Conservation (phyloP, 2,113 vertebrate genomes). For the Apeltes quadracus region DNA sequence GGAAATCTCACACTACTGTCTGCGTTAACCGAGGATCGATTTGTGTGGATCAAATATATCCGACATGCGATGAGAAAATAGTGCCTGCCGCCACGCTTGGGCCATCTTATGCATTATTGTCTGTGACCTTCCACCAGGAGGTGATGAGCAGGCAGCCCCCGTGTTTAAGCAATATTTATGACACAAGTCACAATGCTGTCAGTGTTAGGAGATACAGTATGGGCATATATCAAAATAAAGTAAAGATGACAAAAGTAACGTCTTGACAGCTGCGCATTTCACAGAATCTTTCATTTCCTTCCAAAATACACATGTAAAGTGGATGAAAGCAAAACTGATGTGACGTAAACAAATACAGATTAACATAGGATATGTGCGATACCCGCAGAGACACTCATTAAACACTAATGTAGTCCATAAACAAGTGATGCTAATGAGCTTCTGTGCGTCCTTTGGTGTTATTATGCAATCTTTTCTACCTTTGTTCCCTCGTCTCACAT, state of each 20-base stretch:
- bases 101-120: background rate
- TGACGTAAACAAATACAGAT: background rate
- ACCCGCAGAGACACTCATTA: conserved; percentile 6
- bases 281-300: background rate
- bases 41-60: conserved; percentile 3
- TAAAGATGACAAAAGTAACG: conserved; percentile 1
- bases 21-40: conserved; percentile 4
- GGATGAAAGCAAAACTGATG: conserved; percentile 2
- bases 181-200: conserved; percentile 21
- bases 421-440: conserved; percentile 28
- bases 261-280: conserved; percentile 1
- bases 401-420: conserved; percentile 6
- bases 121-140: conserved; percentile 3
- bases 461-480: background rate
- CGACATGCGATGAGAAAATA: background rate
- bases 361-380: background rate
- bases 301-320: conserved; percentile 10
- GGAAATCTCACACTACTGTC: background rate
- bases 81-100: background rate
- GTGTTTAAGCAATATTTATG: conserved; percentile 24
- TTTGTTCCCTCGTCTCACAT: background rate
- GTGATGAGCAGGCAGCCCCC: conserved; percentile 9
- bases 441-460: background rate
- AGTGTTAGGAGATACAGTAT: conserved; percentile 21
- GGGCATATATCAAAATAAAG: conserved; percentile 39